Conservation (phyloP, 1,140 invertebrate species). For the Glossosoma conforme region DNA sequence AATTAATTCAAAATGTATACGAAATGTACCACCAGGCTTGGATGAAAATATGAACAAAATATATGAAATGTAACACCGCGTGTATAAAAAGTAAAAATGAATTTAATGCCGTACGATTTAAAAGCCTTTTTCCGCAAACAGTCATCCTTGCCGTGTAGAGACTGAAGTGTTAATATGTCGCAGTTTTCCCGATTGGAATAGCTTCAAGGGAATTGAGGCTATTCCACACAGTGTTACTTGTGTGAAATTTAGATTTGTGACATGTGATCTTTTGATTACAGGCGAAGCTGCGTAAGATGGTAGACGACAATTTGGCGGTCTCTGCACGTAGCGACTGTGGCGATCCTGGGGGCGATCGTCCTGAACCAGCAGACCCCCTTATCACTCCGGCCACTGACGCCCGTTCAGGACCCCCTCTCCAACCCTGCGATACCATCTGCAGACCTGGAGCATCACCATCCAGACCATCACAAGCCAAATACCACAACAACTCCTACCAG, state of each 20-base stretch:
- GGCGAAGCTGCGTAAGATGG: slow-evolving; percentile 53
- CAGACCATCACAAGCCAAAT: slow-evolving; percentile 37
- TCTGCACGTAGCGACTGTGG: slow-evolving; percentile 41
- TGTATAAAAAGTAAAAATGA: too few relatives aligned
- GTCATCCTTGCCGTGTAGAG: too few relatives aligned
- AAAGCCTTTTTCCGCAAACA: too few relatives aligned
- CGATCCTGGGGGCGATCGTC: slow-evolving; percentile 36
- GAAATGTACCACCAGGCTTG: too few relatives aligned
- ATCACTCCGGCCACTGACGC: slow-evolving; percentile 46
- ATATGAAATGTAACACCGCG: too few relatives aligned
- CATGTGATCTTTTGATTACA: slow-evolving; percentile 28
- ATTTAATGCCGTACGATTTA: too few relatives aligned
- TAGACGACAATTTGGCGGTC: slow-evolving; percentile 49
- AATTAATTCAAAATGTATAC: too few relatives aligned
- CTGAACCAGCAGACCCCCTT: slow-evolving; percentile 48
- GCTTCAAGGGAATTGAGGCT: neutral
- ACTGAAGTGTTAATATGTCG: too few relatives aligned
- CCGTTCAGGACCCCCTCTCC: slow-evolving; percentile 39
- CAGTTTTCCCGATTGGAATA: too few relatives aligned
- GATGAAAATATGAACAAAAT: too few relatives aligned
- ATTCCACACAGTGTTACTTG: neutral
- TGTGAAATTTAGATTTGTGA: neutral
- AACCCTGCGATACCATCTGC: slow-evolving; percentile 41
- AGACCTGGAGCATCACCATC: slow-evolving; percentile 45
- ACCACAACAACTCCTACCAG: slow-evolving; percentile 29